A percentile compares a stretch with the other conserved stretches of the same genome.
phyloP scores from a whole-genome alignment of 1,140 invertebrate species.

The Pseudobourletiella spinata region DNA sequence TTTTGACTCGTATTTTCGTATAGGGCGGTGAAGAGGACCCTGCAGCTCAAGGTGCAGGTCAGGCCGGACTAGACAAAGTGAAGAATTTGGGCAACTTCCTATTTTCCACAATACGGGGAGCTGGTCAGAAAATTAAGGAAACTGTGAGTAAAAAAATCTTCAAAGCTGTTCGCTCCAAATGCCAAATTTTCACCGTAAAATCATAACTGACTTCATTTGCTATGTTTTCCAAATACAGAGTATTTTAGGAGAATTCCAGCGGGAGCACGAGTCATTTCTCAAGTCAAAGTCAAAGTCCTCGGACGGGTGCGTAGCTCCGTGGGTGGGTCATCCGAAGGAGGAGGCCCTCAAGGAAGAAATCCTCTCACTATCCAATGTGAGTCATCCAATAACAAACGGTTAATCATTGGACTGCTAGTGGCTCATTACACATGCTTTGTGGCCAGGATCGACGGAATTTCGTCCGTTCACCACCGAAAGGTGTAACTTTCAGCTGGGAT shows the following conservation, averaged over 20 bases:
- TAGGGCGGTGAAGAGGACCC: neutral
- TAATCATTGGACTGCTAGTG: no score
- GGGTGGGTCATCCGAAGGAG: slow-evolving; percentile 76
- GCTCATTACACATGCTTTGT: no score
- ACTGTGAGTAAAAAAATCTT: no score
- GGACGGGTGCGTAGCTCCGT: slow-evolving; percentile 68
- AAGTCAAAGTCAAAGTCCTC: slow-evolving; percentile 65
- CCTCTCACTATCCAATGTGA: slow-evolving; percentile 77
- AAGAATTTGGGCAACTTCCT: slow-evolving; percentile 73
- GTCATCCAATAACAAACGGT: neutral
- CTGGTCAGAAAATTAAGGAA: slow-evolving; percentile 85
- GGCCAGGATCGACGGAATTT: slow-evolving; percentile 89
- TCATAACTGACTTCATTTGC: no score
- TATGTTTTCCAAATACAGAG: slow-evolving; percentile 58
- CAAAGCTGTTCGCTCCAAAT: no score
- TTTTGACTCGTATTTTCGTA: no score
- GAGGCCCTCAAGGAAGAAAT: slow-evolving; percentile 87
- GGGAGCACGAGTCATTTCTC: slow-evolving; percentile 91
- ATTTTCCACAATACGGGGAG: slow-evolving; percentile 67
- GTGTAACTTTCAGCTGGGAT: slow-evolving; percentile 92
- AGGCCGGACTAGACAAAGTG: slow-evolving; percentile 59
- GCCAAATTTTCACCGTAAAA: no score
- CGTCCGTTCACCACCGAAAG: slow-evolving; percentile 86
- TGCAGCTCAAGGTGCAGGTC: slow-evolving; percentile 57
- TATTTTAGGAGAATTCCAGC: slow-evolving; percentile 88